phyloP scores from a whole-genome alignment of 1,140 invertebrate species.

The Drepana arcuata region DNA sequence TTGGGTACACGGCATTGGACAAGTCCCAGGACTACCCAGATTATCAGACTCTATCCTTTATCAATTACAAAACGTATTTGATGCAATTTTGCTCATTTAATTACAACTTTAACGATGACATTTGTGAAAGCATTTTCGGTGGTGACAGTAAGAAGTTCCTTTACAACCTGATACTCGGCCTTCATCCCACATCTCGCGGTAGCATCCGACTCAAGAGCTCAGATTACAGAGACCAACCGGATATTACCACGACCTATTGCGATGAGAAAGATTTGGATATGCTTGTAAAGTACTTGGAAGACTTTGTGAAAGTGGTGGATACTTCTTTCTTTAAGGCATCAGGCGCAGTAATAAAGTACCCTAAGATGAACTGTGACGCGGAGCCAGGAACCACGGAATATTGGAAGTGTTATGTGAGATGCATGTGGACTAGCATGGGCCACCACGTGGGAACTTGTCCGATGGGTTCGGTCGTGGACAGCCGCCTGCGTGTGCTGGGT shows the following conservation, averaged over 20 bases:
- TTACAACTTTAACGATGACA: not conserved
- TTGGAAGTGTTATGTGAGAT: slow-evolving; percentile 55
- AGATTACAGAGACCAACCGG: slow-evolving; percentile 74
- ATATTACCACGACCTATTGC: slow-evolving; percentile 67
- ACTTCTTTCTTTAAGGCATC: slow-evolving; percentile 75
- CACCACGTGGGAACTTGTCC: slow-evolving; percentile 71
- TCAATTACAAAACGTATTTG: slow-evolving; percentile 1
- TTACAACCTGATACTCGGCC: not conserved
- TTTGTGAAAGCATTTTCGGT: slow-evolving; percentile 30
- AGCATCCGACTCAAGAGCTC: slow-evolving; percentile 46
- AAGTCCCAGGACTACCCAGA: slow-evolving; percentile 1
- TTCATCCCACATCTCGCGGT: slow-evolving; percentile 14
- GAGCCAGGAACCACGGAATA: slow-evolving; percentile 28
- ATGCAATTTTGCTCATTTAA: slow-evolving; percentile 1
- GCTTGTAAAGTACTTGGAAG: slow-evolving; percentile 11
- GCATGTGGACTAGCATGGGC: slow-evolving; percentile 40
- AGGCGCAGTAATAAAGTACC: slow-evolving; percentile 14
- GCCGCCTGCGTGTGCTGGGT: slow-evolving; percentile 56
- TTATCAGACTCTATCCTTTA: slow-evolving; percentile 1
- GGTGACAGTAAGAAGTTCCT: slow-evolving; percentile 43
- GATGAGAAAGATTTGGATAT: slow-evolving; percentile 51
- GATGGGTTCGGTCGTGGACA: slow-evolving; percentile 70
- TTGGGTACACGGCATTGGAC: slow-evolving; percentile 1
- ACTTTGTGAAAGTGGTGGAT: slow-evolving; percentile 19
- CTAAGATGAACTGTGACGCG: slow-evolving; percentile 12